Base-by-base conservation (phyloP, 2,888 invertebrate genomes). In the Torymus tubicola region DNA sequence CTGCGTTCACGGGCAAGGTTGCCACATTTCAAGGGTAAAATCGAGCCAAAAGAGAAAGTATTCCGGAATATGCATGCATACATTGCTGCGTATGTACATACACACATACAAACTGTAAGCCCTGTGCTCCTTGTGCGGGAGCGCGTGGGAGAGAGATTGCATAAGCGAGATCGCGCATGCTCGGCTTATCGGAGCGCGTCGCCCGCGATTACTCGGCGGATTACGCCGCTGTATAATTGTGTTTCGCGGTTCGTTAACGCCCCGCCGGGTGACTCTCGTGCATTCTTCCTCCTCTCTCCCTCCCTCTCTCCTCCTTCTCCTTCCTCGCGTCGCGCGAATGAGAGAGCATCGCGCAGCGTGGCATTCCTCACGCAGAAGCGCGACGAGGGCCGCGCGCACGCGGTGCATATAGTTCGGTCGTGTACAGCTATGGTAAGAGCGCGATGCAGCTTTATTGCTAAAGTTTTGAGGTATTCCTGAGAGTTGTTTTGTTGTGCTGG, bases 21-120 rank as follows among this genome's bases (percentile, higher is more conserved):
- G 76, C 70, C 72, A 72, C 76, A 58, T 74, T 74, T 74, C 76
- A 73, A 77, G 77, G 73, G 67, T 72, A 80, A 70, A 77, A 58
- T 77, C 63, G 21, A 75, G 71, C 70, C 75, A 61, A 75, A 71
- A 58, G 77, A 76, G 77, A 77, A 81, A 81, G 77, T 81, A 65
- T 16, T 10, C 70, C 16, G 8, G 64, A 11, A 21, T 50, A 10
- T 31, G 31, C 31, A 64, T 53, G 11, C n/a, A 24, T 14, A 50
- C 14, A 13, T 60, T 0, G 1, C 11, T 12, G 21, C 11, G 18
- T 14, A 16, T 31, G 8, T 3, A 31, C n/a, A n/a, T n/a, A n/a
- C n/a, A n/a, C n/a, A 24, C 24, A 24, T 2, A 24, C 24, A 24
- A 3, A 24, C 24, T 24, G 3, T 3, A 8, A 31, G 31, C 31